Evolutionary conservation across 92 coral and sea anemone species (phyloP).

Genomic region (Epizoanthus scotinus): DNA sequence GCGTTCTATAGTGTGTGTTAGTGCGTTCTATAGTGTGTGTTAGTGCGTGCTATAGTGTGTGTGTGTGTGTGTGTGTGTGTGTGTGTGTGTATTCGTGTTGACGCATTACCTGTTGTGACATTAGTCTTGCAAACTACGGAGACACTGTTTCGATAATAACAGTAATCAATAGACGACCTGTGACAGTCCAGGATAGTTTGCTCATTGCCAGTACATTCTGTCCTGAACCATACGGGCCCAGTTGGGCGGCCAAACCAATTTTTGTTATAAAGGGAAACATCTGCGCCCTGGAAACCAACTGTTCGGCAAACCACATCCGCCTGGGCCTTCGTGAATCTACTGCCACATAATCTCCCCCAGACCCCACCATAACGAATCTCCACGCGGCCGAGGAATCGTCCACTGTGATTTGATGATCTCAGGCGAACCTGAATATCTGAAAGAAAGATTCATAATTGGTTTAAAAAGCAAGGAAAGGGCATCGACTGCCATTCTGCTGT

Average conservation of each 20-base stretch:
- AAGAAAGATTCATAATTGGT: not conserved
- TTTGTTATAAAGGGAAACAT: too few relatives aligned
- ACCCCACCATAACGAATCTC: slow-evolving; percentile 3
- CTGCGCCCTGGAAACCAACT: slow-evolving; percentile 11
- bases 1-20: too few relatives aligned
- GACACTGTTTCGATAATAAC: not conserved
- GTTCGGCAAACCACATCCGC: slow-evolving; percentile 28
- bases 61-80: too few relatives aligned
- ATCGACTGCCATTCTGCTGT: too few relatives aligned
- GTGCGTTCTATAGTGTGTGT: too few relatives aligned
- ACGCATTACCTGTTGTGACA: not conserved
- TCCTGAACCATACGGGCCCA: not conserved
- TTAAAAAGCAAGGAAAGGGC: too few relatives aligned
- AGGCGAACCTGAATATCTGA: slow-evolving; percentile 10
- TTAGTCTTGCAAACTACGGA: not conserved
- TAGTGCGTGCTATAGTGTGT: too few relatives aligned
- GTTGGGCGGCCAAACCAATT: slow-evolving; percentile 7
- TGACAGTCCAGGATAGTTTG: not conserved
- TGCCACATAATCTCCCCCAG: not conserved
- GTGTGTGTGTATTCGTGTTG: too few relatives aligned
- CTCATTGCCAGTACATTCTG: not conserved
- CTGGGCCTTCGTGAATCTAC: not conserved
- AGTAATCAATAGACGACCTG: not conserved
- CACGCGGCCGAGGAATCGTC: not conserved
- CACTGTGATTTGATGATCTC: not conserved